phyloP scores from a whole-genome alignment of 2,113 vertebrate species.

The Proteles cristata region DNA sequence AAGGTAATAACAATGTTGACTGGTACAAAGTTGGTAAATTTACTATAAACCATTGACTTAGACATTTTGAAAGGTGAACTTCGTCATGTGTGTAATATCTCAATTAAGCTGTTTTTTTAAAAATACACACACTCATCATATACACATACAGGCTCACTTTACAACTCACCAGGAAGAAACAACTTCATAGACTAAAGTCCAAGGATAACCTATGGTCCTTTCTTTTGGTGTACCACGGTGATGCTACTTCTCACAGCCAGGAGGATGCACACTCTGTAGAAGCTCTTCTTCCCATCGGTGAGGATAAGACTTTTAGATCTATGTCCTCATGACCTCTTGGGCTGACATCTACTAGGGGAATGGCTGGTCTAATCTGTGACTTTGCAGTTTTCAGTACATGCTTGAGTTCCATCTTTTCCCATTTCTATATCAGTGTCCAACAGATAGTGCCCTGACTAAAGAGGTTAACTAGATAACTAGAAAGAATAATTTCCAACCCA shows the following conservation, averaged over 20 bases:
- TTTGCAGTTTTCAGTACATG: background rate
- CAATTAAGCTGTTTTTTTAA: background rate
- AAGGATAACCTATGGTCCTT: background rate
- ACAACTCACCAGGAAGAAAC: background rate
- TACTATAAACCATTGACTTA: background rate
- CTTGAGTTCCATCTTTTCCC: background rate
- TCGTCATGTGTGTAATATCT: background rate
- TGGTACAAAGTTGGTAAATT: background rate
- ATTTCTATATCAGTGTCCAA: conserved; percentile 17
- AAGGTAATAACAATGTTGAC: background rate
- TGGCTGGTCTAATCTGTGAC: background rate
- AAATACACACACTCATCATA: background rate
- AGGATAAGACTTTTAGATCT: background rate
- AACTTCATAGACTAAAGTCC: background rate
- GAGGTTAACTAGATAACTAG: background rate
- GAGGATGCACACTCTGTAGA: background rate
- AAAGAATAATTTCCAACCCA: background rate
- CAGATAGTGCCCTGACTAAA: background rate
- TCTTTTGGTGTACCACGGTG: background rate
- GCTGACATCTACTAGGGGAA: background rate
- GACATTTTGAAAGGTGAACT: background rate
- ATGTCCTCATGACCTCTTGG: background rate
- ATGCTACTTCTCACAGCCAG: background rate
- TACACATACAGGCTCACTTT: background rate
- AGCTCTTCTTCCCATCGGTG: background rate